phyloP scores from a whole-genome alignment of 2,113 vertebrate genomes.

The Dasyprocta punctata region DNA sequence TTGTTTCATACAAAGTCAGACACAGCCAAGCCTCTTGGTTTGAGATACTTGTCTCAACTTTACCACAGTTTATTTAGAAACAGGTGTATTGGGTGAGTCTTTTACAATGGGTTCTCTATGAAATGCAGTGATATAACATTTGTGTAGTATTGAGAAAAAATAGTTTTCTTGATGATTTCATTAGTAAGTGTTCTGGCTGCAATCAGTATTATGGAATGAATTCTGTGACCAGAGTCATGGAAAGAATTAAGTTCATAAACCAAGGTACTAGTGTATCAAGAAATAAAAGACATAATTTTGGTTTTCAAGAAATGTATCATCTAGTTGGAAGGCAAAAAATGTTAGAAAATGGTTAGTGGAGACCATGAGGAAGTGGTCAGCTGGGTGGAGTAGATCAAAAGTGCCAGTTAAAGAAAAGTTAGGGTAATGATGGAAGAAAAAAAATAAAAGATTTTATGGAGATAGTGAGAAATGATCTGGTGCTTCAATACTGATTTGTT shows the following conservation, averaged over 20 bases:
- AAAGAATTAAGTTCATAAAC: not conserved
- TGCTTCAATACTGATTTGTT: not conserved
- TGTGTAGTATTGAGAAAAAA: not conserved
- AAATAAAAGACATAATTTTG: not conserved
- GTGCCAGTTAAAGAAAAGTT: not conserved
- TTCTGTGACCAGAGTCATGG: not conserved
- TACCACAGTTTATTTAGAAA: constrained; percentile 36
- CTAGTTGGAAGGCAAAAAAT: not conserved
- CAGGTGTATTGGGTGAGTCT: not conserved
- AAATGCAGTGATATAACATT: not conserved
- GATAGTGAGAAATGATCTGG: not conserved
- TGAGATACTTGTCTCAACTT: not conserved
- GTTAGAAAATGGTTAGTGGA: not conserved
- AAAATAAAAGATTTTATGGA: not conserved
- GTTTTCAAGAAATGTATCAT: not conserved
- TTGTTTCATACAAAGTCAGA: not conserved
- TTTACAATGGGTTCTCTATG: not conserved
- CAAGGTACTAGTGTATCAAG: not conserved
- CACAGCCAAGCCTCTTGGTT: not conserved
- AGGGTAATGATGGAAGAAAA: not conserved
- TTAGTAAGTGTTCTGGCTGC: not conserved
- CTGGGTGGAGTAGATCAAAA: not conserved
- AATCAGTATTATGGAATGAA: not conserved
- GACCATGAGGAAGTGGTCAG: not conserved
- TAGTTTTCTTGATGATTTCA: not conserved